phyloP scores from a whole-genome alignment of 2,113 vertebrate genomes.

The Anoura caudifer region DNA sequence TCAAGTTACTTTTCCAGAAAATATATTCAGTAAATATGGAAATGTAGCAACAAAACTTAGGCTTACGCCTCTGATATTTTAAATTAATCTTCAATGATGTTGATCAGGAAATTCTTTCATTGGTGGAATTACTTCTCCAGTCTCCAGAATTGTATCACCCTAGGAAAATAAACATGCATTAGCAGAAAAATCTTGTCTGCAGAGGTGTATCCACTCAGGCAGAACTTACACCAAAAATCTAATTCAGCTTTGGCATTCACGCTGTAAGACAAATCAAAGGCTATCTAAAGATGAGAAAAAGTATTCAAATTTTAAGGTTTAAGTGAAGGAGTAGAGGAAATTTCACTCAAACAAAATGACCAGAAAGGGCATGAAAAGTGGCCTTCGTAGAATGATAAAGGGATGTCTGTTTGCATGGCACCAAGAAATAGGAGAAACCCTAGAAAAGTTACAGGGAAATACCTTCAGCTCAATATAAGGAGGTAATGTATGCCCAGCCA shows the following conservation, averaged over 20 bases:
- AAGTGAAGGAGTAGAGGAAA: not conserved
- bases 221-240: not conserved
- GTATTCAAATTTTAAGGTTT: not conserved
- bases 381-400: not conserved
- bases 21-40: slow-evolving; percentile 41
- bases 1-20: slow-evolving; percentile 60
- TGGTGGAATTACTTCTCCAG: slow-evolving; percentile 87
- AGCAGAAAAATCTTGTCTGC: not conserved
- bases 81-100: slow-evolving; percentile 82
- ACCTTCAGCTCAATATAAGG: not conserved
- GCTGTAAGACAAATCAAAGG: not conserved
- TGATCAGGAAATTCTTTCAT: slow-evolving; percentile 81
- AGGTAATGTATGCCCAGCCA: not conserved
- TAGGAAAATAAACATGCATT: slow-evolving; percentile 70
- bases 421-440: not conserved
- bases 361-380: not conserved
- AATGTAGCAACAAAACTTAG: slow-evolving; percentile 26
- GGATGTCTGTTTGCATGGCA: not conserved
- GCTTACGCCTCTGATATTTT: slow-evolving; percentile 42
- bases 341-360: not conserved
- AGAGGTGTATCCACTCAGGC: not conserved
- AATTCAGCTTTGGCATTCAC: slow-evolving; percentile 9
- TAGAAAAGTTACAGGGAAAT: not conserved
- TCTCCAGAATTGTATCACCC: slow-evolving; percentile 91
- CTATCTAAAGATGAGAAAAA: not conserved